Evolutionary conservation across 2,888 invertebrate species (phyloP).

Genomic region (Mamestra brassicae): DNA sequence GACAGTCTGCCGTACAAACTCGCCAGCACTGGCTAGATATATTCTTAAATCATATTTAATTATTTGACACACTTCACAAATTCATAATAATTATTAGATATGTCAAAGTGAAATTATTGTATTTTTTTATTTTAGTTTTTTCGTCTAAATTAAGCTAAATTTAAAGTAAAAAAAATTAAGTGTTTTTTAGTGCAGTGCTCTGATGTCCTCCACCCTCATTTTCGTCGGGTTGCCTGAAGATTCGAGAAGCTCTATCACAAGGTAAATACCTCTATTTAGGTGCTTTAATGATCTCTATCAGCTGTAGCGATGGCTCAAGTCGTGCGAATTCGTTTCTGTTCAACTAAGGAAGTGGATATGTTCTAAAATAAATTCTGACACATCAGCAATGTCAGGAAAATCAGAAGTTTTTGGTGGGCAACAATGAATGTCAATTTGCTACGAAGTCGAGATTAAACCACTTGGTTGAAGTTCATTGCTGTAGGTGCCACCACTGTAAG

Average conservation of each 20-base stretch:
- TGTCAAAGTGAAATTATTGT: slow-evolving; percentile 51
- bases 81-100: slow-evolving; percentile 32
- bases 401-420: not conserved
- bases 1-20: slow-evolving; percentile 79
- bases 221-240: slow-evolving; percentile 91
- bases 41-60: slow-evolving; percentile 44
- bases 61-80: slow-evolving; percentile 69
- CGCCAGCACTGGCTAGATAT: slow-evolving; percentile 79
- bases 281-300: not conserved
- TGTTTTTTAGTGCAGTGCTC: slow-evolving; percentile 70
- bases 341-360: not conserved
- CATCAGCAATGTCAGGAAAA: not conserved
- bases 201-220: slow-evolving; percentile 92
- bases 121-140: slow-evolving; percentile 51
- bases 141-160: slow-evolving; percentile 65
- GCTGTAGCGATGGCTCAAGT: not conserved
- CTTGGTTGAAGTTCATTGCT: not conserved
- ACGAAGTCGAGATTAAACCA: not conserved
- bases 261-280: slow-evolving; percentile 67
- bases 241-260: slow-evolving; percentile 92
- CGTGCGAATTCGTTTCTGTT: not conserved
- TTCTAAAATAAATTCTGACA: not conserved
- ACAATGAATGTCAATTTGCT: not conserved
- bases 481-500: too few relatives aligned
- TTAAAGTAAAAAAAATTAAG: slow-evolving; percentile 65